Evolutionary conservation across 1,140 invertebrate species (phyloP).

Genomic region (Vanessa tameamea): DNA sequence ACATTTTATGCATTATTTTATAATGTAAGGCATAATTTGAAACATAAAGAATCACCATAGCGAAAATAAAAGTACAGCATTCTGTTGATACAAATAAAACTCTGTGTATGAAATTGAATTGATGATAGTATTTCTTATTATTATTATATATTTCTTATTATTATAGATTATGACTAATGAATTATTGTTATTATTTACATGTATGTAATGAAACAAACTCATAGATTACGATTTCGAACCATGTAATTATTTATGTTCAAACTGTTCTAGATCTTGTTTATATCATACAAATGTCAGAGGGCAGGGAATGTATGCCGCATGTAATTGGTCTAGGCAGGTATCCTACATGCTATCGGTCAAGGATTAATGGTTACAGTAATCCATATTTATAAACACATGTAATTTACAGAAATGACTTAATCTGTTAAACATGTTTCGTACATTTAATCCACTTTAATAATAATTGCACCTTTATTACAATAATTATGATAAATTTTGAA

Average conservation of each 20-base stretch:
- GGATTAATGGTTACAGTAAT: slow-evolving; percentile 20
- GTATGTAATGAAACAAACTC: neutral
- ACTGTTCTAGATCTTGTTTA: slow-evolving; percentile 13
- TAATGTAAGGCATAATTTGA: no score
- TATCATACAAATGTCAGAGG: slow-evolving; percentile 26
- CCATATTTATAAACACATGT: slow-evolving; percentile 16
- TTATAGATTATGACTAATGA: neutral
- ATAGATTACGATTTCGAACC: neutral
- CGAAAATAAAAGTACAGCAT: no score
- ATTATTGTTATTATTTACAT: no score
- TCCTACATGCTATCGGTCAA: slow-evolving; percentile 22
- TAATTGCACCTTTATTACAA: neutral
- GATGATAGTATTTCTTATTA: no score
- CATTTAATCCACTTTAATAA: neutral
- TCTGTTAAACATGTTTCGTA: slow-evolving; percentile 15
- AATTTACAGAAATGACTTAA: slow-evolving; percentile 26
- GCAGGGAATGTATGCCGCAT: slow-evolving; percentile 21
- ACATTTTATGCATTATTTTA: no score
- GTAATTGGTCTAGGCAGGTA: slow-evolving; percentile 24
- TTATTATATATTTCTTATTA: no score
- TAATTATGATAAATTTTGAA: no score
- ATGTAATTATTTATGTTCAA: slow-evolving; percentile 21
- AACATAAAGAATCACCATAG: no score
- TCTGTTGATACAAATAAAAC: no score
- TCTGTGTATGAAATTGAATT: no score